Conservation (phyloP, 2,888 invertebrate genomes). For the Zonitis immaculata region DNA sequence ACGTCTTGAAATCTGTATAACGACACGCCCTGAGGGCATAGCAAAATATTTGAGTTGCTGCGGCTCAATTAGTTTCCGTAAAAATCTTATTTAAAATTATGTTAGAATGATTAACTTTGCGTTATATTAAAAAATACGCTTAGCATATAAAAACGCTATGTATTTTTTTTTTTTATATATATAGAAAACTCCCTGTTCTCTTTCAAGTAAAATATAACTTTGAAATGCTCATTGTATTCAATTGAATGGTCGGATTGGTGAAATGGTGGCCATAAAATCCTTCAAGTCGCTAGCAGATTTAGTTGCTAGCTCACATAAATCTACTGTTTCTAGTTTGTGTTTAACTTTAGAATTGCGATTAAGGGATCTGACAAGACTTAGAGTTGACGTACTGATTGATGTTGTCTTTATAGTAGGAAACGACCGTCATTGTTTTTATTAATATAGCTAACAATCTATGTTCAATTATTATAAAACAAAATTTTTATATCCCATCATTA, state of each 20-base stretch:
- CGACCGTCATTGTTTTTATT: conserved; percentile 2
- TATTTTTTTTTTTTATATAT: not conserved
- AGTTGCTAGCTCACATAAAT: conserved; percentile 29
- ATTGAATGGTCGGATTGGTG: conserved; percentile 2
- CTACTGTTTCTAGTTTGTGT: conserved; percentile 32
- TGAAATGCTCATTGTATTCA: conserved; percentile 3
- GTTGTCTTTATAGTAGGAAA: conserved; percentile 14
- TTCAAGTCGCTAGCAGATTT: conserved; percentile 26
- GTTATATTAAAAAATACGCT: conserved; percentile 25
- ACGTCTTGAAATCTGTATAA: not conserved
- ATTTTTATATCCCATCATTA: not conserved
- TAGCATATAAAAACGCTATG: not conserved
- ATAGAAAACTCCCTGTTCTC: no score
- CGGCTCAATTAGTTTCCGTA: conserved; percentile 20
- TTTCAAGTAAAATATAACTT: no score
- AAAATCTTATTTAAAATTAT: conserved; percentile 21
- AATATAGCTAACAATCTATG: not conserved
- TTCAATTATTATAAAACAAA: not conserved
- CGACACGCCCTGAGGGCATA: conserved; percentile 3
- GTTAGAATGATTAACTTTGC: conserved; percentile 20
- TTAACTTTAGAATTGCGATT: conserved; percentile 30
- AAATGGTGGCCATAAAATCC: conserved; percentile 24
- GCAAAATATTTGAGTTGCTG: conserved; percentile 15
- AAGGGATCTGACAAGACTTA: conserved; percentile 26
- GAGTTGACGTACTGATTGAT: conserved; percentile 23